A percentile compares a stretch with the other conserved stretches of the same genome.
Conservation (phyloP, 2,888 invertebrate species). For the Beris morrisii region DNA sequence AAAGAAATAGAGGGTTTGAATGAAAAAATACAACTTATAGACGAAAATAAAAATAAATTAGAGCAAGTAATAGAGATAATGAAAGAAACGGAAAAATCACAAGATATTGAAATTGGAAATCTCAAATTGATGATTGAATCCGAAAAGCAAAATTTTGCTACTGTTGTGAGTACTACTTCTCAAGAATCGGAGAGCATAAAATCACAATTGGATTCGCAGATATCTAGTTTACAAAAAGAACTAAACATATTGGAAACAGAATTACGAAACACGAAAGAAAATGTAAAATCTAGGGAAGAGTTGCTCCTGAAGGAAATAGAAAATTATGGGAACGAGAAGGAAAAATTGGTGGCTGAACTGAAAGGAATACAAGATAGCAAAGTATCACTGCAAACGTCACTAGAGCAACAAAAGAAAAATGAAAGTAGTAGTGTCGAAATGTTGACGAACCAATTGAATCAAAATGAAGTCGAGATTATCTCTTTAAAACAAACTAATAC, state of each 20-base stretch:
- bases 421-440: conserved; percentile 12
- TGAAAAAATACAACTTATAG: conserved; percentile 46
- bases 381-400: conserved; percentile 21
- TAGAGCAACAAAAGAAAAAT: conserved; percentile 23
- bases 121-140: conserved; percentile 44
- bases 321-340: conserved; percentile 32
- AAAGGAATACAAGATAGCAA: conserved; percentile 33
- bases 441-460: conserved; percentile 7
- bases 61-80: conserved; percentile 49
- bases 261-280: conserved; percentile 22
- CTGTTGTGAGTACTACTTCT: conserved; percentile 4
- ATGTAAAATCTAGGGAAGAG: conserved; percentile 13
- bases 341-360: conserved; percentile 29
- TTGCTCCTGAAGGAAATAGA: conserved; percentile 42
- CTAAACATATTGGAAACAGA: conserved; percentile 27
- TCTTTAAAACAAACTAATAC: conserved; percentile 11
- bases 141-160: conserved; percentile 32
- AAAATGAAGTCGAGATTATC: conserved; percentile 28
- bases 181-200: conserved; percentile 14
- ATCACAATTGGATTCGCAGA: conserved; percentile 27
- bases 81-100: not conserved
- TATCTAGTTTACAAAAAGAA: conserved; percentile 25
- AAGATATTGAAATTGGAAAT: conserved; percentile 29
- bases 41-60: conserved; percentile 51
- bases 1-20: conserved; percentile 54